These are phyloP conservation scores for Toxonevra muliebris DNA, from an alignment of 2,888 invertebrate species.

Conservation along the genomic window DNA sequence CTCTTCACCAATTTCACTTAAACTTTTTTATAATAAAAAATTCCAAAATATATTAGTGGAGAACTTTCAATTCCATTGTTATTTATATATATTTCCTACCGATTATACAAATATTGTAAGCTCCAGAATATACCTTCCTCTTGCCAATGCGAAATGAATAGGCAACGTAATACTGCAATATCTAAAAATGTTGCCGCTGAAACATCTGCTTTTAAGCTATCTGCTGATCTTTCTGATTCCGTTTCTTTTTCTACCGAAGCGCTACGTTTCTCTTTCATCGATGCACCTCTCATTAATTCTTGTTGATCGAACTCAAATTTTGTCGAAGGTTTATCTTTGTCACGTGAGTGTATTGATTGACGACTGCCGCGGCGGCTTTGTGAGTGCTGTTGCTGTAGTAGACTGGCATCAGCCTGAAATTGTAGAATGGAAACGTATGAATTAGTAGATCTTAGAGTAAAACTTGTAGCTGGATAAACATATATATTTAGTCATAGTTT, in stretches of 20 bases:
- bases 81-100: conserved; percentile 71
- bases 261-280: conserved; percentile 63
- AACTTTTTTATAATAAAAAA: conserved; percentile 66
- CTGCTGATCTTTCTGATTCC: conserved; percentile 71
- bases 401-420: conserved; percentile 77
- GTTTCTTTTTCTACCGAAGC: conserved; percentile 81
- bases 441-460: not conserved
- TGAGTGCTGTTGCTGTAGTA: conserved; percentile 74
- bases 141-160: conserved; percentile 97
- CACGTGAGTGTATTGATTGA: conserved; percentile 60
- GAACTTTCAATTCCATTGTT: not conserved
- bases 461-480: not conserved
- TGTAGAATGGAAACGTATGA: not conserved
- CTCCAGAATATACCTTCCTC: conserved; percentile 99
- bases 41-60: not conserved
- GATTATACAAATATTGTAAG: conserved; percentile 87
- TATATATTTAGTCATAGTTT: no score
- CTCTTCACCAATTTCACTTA: conserved; percentile 89
- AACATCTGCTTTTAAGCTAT: conserved; percentile 68
- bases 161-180: conserved; percentile 92
- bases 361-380: conserved; percentile 63
- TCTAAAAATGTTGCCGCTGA: conserved; percentile 94
- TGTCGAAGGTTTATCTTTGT: conserved; percentile 60
- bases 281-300: conserved; percentile 60
- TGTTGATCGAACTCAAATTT: conserved; percentile 65